These are phyloP conservation scores for Nephrocerus scutellatus DNA, from an alignment of 2,888 invertebrate species.

Conservation along the genomic window DNA sequence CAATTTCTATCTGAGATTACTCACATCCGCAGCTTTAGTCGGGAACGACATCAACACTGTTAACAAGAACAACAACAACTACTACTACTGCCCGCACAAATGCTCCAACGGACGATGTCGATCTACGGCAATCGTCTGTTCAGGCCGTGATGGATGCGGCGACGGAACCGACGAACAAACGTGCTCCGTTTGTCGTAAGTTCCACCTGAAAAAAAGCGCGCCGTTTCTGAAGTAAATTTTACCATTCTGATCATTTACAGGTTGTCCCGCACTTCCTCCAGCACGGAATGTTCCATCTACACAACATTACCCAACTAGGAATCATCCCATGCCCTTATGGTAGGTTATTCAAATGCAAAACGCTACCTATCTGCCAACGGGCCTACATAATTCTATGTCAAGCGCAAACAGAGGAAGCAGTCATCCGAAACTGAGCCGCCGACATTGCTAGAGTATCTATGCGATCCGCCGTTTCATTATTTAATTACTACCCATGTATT, in stretches of 20 bases:
- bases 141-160: conserved; percentile 84
- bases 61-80: conserved; percentile 22
- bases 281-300: too few relatives aligned
- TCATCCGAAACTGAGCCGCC: conserved; percentile 9
- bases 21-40: conserved; percentile 37
- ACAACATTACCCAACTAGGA: conserved; percentile 33
- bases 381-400: conserved; percentile 16
- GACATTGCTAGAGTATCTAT: conserved; percentile 6
- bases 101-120: conserved; percentile 84
- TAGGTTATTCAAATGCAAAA: too few relatives aligned
- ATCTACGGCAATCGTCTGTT: conserved; percentile 82
- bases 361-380: too few relatives aligned
- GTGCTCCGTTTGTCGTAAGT: conserved; percentile 83
- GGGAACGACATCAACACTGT: conserved; percentile 29
- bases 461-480: not conserved
- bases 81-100: conserved; percentile 66
- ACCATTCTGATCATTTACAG: conserved; percentile 41
- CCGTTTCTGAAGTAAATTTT: not conserved
- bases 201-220: not conserved
- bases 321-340: conserved; percentile 43
- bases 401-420: conserved; percentile 13
- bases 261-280: conserved; percentile 52
- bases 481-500: not conserved
- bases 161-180: conserved; percentile 82
- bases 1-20: conserved; percentile 41